phyloP scores from a whole-genome alignment of 2,888 invertebrate species.

The Cheilosia variabilis region DNA sequence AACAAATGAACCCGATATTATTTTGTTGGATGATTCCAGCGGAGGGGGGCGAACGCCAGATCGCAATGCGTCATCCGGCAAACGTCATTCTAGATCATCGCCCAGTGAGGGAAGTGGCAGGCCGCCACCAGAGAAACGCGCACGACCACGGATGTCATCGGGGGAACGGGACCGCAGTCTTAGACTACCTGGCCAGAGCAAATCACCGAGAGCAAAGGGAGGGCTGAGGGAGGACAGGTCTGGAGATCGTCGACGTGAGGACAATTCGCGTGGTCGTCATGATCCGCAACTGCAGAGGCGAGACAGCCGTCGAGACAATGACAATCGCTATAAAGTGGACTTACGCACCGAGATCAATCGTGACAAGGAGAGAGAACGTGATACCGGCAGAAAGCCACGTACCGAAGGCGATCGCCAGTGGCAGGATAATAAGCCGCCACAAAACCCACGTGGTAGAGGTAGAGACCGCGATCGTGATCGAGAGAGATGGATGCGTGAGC shows the following conservation, averaged over 20 bases:
- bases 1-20: conserved; percentile 85
- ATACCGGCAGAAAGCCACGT: conserved; percentile 79
- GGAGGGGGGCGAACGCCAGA: conserved; percentile 85
- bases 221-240: conserved; percentile 53
- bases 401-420: conserved; percentile 46
- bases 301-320: conserved; percentile 83
- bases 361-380: conserved; percentile 84
- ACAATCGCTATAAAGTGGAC: conserved; percentile 83
- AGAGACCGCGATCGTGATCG: conserved; percentile 81
- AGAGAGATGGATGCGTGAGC: conserved; percentile 79
- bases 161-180: conserved; percentile 60
- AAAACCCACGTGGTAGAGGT: conserved; percentile 81
- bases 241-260: conserved; percentile 67
- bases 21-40: conserved; percentile 88
- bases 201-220: conserved; percentile 69
- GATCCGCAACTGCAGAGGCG: conserved; percentile 51
- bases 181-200: conserved; percentile 75
- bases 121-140: conserved; percentile 59
- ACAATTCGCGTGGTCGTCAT: conserved; percentile 77
- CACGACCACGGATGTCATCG: conserved; percentile 27
- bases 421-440: conserved; percentile 47
- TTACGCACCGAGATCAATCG: conserved; percentile 84
- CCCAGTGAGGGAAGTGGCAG: conserved; percentile 42
- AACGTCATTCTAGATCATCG: conserved; percentile 66
- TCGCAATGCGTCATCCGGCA: conserved; percentile 73